Base-by-base conservation (phyloP, 2,888 invertebrate species). In the Nemapogon koenigi region DNA sequence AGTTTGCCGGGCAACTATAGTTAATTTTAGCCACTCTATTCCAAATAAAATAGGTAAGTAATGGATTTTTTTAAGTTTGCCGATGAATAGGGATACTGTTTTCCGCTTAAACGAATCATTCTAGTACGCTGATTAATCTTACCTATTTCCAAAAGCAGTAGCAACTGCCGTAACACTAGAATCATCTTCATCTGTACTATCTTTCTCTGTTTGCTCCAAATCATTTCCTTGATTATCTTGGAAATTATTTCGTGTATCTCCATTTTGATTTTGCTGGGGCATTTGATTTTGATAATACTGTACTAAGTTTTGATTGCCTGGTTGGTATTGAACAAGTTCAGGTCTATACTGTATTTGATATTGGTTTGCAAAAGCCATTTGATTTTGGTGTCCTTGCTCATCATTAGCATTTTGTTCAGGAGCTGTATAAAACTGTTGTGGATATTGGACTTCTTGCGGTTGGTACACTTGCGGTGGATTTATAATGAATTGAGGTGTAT, bases 131-230 rank as follows among this genome's bases (percentile, higher is more conserved):
- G n/a, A n/a, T n/a, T n/a, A n/a, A n/a, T n/a, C 64, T 59, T 41
- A 75, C 76, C 76, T 73, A 50, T 70, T 41, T 7, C 75, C 78
- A 49, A 75, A 76, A 41, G 72, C 72, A 22, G 73, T 75, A 2
- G 78, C 75, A 1, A 75, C 68, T 2, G 78, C 72, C 3, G 66
- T 67, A 1, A 62, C 70, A 16, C 49, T 64, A 31, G 51, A 49
- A n/a, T 53, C 59, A 29, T 60, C 55, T 22, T 49, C 42, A 8
- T 46, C 41, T 25, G 45, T 40, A 2, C 56, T 53, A 27, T 51
- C 55, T 2, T 60, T 55, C 2, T 50, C 46, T 10, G 56, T 35
- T 57, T 52, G 53, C 1, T 71, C 71, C 4, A 76, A 49, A 10
- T 57, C 64, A 44, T 78, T 75, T 1, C 66, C 72, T 49, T 69